A percentile compares a stretch with the other conserved stretches of the same genome.
These are phyloP conservation scores for Cartodere bifasciata DNA, from an alignment of 2,888 invertebrate genomes.

Conservation along the genomic window DNA sequence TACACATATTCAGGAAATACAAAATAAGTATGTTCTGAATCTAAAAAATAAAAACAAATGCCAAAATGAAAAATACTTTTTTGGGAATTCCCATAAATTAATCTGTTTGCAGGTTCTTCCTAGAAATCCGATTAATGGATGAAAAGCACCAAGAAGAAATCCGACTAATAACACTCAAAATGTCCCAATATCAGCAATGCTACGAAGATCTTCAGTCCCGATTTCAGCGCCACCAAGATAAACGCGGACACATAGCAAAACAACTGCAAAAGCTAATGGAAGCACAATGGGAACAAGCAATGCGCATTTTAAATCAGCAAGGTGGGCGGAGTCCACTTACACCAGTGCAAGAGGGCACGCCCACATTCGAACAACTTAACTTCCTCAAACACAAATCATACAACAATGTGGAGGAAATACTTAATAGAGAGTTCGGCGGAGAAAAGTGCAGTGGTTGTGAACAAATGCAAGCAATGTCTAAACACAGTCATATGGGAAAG, in stretches of 20 bases:
- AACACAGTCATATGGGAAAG: not conserved
- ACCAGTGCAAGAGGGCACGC: conserved; percentile 10
- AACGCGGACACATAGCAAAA: conserved; percentile 55
- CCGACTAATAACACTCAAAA: conserved; percentile 54
- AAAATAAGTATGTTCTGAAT: conserved; percentile 42
- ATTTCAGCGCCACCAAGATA: conserved; percentile 36
- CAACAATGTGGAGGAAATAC: conserved; percentile 25
- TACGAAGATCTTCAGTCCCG: conserved; percentile 51
- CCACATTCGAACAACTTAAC: conserved; percentile 25
- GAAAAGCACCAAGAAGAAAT: conserved; percentile 70
- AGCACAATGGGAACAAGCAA: conserved; percentile 66
- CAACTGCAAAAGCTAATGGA: conserved; percentile 65
- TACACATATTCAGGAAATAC: conserved; percentile 56
- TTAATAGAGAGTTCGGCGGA: conserved; percentile 13
- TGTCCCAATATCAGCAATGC: conserved; percentile 56
- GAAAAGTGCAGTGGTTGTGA: not conserved
- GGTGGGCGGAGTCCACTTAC: conserved; percentile 23
- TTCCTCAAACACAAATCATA: conserved; percentile 25
- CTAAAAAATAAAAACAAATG: not conserved
- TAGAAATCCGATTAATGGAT: conserved; percentile 64
- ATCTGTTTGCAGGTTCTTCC: conserved; percentile 45
- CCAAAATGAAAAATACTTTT: conserved; percentile 3
- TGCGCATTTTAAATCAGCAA: conserved; percentile 47
- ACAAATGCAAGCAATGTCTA: not conserved
- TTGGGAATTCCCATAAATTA: conserved; percentile 2